Percentiles rank a stretch among this genome's conserved stretches.
Evolutionary conservation across 2,888 invertebrate genomes (phyloP).

Genomic region (Athetis lepigone): DNA sequence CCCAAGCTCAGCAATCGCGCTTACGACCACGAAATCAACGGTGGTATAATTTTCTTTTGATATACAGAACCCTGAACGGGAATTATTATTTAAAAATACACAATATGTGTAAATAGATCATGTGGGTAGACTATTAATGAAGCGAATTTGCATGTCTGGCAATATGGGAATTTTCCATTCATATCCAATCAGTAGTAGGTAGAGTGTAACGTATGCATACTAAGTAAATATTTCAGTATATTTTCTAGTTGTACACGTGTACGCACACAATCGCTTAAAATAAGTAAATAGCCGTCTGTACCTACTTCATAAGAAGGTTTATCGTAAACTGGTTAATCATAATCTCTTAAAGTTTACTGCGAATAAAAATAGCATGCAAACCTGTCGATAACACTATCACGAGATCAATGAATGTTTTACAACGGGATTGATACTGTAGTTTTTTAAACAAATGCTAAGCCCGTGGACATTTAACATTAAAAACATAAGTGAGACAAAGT

Average conservation of each 20-base stretch:
- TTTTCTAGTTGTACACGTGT: not conserved
- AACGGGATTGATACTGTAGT: constrained; percentile 16
- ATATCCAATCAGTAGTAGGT: not conserved
- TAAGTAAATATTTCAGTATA: not conserved
- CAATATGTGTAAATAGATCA: not conserved
- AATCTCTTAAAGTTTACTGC: constrained; percentile 23
- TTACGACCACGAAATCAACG: no score
- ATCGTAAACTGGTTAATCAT: constrained; percentile 4
- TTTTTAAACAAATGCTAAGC: constrained; percentile 29
- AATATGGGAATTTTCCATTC: constrained; percentile 19
- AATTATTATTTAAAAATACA: not conserved
- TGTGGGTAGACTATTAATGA: constrained; percentile 12
- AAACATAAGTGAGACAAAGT: constrained; percentile 23
- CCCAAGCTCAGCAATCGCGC: no score
- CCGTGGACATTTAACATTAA: constrained; percentile 23
- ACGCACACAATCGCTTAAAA: not conserved
- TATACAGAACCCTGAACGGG: not conserved
- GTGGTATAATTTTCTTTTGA: not conserved
- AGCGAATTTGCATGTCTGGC: constrained; percentile 35
- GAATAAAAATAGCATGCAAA: constrained; percentile 29
- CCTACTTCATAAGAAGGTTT: not conserved
- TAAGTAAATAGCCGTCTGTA: constrained; percentile 3
- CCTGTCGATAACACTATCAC: constrained; percentile 46
- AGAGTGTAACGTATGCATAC: not conserved
- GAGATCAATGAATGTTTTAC: constrained; percentile 41